phyloP scores from a whole-genome alignment of 2,113 vertebrate species.

The Rhizomys pruinosus region DNA sequence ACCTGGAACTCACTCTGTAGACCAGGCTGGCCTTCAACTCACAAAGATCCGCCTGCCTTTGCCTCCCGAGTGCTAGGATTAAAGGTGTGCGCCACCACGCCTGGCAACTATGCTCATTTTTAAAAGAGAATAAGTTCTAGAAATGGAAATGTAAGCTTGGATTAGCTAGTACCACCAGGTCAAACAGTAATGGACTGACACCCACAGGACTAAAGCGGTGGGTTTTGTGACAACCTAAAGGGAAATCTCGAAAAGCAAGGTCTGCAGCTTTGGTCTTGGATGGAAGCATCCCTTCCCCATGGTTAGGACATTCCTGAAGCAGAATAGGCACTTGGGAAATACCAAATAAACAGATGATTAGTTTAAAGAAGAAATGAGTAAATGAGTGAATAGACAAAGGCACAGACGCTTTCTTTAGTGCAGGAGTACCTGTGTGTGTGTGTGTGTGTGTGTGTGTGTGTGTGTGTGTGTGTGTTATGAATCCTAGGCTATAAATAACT shows the following conservation, averaged over 20 bases:
- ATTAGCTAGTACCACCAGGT: not conserved
- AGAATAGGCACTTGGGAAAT: slow-evolving; percentile 48
- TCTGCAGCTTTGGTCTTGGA: slow-evolving; percentile 15
- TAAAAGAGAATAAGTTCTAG: slow-evolving; percentile 9
- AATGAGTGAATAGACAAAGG: slow-evolving; percentile 35
- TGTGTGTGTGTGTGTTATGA: not conserved
- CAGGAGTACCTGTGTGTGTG: not conserved
- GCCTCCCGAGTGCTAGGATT: too few species aligned
- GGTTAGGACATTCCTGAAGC: slow-evolving; percentile 24
- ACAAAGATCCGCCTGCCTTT: too few species aligned
- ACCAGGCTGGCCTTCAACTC: too few species aligned
- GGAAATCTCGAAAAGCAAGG: slow-evolving; percentile 16
- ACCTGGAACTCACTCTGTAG: too few species aligned
- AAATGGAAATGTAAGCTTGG: slow-evolving; percentile 35
- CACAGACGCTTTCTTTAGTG: not conserved
- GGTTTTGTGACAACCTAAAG: slow-evolving; percentile 27
- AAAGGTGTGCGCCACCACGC: too few species aligned
- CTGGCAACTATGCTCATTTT: slow-evolving; percentile 39
- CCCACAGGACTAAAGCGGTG: slow-evolving; percentile 32
- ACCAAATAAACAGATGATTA: not conserved
- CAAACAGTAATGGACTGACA: not conserved
- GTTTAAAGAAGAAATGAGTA: slow-evolving; percentile 46
- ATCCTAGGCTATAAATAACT: not conserved
- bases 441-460: not conserved
- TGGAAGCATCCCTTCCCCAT: slow-evolving; percentile 39